These are phyloP conservation scores for Pitta sordida DNA, from an alignment of 2,113 vertebrate species.

Conservation along the genomic window DNA sequence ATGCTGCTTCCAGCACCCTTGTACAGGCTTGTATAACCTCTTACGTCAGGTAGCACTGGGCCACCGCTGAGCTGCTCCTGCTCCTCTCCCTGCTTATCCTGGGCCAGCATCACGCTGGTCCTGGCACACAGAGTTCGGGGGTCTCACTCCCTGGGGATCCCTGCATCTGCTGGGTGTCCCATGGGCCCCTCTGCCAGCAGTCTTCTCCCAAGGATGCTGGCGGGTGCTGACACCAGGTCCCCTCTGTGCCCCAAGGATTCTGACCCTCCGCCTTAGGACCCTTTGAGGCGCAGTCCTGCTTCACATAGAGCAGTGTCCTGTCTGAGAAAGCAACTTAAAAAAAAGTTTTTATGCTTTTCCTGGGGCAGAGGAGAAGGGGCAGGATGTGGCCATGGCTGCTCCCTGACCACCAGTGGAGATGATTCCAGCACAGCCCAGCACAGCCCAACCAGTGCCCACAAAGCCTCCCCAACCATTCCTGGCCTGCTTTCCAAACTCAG, in stretches of 20 bases:
- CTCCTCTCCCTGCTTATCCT: background rate
- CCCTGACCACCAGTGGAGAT: background rate
- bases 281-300: background rate
- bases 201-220: rapidly evolving
- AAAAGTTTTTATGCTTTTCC: background rate
- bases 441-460: background rate
- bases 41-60: background rate
- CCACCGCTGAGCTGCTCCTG: background rate
- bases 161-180: background rate
- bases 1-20: background rate
- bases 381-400: background rate
- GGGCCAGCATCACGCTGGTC: rapidly evolving
- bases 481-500: background rate
- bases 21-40: background rate
- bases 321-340: background rate
- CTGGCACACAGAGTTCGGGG: background rate
- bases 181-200: background rate
- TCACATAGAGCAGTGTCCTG: rapidly evolving
- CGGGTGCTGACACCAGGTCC: background rate
- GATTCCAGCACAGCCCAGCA: background rate
- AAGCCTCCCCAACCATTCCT: background rate
- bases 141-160: background rate
- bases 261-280: background rate
- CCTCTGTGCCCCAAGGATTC: background rate
- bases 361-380: background rate